Base-by-base conservation (phyloP, 2,113 vertebrate species). In the Sylvilagus bachmani region DNA sequence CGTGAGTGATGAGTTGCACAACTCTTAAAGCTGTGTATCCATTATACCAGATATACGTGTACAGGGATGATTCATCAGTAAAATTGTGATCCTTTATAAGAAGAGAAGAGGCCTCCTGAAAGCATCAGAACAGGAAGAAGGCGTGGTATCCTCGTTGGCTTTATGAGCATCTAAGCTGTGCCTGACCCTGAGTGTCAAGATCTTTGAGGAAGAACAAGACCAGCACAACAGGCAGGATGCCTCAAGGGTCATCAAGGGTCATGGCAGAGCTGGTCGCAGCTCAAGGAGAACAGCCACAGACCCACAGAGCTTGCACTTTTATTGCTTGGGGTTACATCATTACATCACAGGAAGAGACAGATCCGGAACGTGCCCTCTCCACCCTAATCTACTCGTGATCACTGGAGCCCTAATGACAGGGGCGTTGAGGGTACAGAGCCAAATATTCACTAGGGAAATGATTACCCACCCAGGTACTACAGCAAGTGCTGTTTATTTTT, bases 391-490 rank as follows among this genome's bases (percentile, higher is more conserved):
- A 10, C 11, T 31, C 10, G 21, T 61, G 24, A 70, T 70, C 58
- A 4, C 53, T 0, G 2, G 55, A 62, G 6, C 33, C 16, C 51
- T 82, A 0, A 25, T 78, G 51, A 22, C 17, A 67, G 74, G 85
- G 33, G 6, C 21, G 17, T 88, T 66, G 29, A 3, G 44, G 5
- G 6, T 25, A 29, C 0, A 10, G 49, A 33, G 33, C 55, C 69
- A 12, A 55, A 75, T 6, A 33, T 1, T 2, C 2, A 14, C 13
- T 24, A 19, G 2, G 1, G 7, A 19, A 38, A 33, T 7, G 27
- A 14, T 73, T 4, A 22, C 11, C 24, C 19, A 5, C 3, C 22
- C 5, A 22, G 10, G 67, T 6, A 22, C 70, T 69, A 5, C n/a
- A 66, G 4, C 8, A 22, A 36, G 29, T 22, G 49, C 22, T 31